These are phyloP conservation scores for Melanotaenia trifasciata DNA, from an alignment of 2,797 vertebrate genomes.

Conservation along the genomic window DNA sequence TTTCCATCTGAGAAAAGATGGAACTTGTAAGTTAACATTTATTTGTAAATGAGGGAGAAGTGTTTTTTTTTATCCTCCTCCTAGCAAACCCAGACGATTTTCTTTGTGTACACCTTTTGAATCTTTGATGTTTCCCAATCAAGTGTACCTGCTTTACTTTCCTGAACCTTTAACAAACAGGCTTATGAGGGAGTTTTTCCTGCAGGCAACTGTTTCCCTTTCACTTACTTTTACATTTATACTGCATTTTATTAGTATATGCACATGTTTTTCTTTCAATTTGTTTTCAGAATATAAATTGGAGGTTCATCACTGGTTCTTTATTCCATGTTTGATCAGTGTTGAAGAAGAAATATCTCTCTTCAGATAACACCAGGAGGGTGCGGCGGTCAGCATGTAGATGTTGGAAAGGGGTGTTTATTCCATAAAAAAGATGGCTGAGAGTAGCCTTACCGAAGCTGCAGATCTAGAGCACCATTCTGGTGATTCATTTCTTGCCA, in stretches of 20 bases:
- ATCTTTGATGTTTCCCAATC: not conserved
- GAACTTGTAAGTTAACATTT: not conserved
- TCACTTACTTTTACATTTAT: too few relatives aligned
- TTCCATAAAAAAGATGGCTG: conserved; percentile 40
- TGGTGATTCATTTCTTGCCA: conserved; percentile 51
- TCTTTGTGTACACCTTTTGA: not conserved
- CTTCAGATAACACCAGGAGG: conserved; percentile 7
- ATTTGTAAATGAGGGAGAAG: not conserved
- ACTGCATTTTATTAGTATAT: too few relatives aligned
- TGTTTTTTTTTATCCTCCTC: not conserved
- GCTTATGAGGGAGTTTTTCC: not conserved
- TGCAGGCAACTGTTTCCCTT: not conserved
- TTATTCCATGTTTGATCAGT: not conserved
- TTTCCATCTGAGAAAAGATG: not conserved
- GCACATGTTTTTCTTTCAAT: too few relatives aligned
- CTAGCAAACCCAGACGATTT: not conserved
- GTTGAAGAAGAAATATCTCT: conserved; percentile 2
- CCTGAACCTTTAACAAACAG: not conserved
- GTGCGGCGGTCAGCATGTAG: conserved; percentile 8
- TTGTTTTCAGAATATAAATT: not conserved
- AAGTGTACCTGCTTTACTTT: not conserved
- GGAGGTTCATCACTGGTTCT: not conserved
- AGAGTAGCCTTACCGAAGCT: conserved; percentile 37
- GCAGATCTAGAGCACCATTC: conserved; percentile 34
- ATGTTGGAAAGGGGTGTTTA: not conserved